A percentile compares a stretch with the other conserved stretches of the same genome.
Conservation (phyloP, 2,888 invertebrate genomes). For the Acrocyrtus sp. region DNA sequence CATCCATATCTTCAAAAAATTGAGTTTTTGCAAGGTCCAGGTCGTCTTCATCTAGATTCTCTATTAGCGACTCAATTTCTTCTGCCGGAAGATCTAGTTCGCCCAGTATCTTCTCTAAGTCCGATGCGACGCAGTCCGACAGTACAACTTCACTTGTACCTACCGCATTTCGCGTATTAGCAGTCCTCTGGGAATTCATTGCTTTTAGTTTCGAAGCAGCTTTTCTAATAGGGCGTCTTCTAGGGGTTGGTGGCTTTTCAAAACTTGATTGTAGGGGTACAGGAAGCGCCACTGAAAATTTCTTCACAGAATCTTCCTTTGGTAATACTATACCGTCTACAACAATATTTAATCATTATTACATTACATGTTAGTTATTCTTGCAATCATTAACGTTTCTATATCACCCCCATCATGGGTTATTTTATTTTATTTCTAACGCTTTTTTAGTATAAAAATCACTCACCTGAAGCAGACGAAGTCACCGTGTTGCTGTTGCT, state of each 20-base stretch:
- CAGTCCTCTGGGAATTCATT: conserved; percentile 2
- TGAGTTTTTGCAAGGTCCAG: not conserved
- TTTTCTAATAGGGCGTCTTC: conserved; percentile 19
- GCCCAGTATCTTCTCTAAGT: conserved; percentile 53
- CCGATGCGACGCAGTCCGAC: conserved; percentile 22
- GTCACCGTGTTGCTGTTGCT: too few relatives aligned
- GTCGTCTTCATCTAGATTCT: conserved; percentile 43
- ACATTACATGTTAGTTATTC: too few relatives aligned
- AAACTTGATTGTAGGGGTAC: too few relatives aligned
- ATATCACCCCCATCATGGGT: too few relatives aligned
- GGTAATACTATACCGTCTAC: too few relatives aligned
- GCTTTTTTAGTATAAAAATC: too few relatives aligned
- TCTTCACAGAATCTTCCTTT: too few relatives aligned
- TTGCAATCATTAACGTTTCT: too few relatives aligned
- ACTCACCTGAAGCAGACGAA: too few relatives aligned
- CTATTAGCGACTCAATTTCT: conserved; percentile 58
- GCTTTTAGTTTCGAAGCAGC: conserved; percentile 26
- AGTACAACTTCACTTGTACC: not conserved
- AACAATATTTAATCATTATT: too few relatives aligned
- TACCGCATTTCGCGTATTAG: not conserved
- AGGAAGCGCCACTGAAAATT: too few relatives aligned
- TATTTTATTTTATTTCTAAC: too few relatives aligned
- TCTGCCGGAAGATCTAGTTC: conserved; percentile 55
- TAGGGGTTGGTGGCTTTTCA: conserved; percentile 5
- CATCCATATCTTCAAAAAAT: conserved; percentile 21